Percentiles rank a stretch among this genome's conserved stretches.
phyloP scores from a whole-genome alignment of 2,797 vertebrate species.

The Cottoperca gobio region DNA sequence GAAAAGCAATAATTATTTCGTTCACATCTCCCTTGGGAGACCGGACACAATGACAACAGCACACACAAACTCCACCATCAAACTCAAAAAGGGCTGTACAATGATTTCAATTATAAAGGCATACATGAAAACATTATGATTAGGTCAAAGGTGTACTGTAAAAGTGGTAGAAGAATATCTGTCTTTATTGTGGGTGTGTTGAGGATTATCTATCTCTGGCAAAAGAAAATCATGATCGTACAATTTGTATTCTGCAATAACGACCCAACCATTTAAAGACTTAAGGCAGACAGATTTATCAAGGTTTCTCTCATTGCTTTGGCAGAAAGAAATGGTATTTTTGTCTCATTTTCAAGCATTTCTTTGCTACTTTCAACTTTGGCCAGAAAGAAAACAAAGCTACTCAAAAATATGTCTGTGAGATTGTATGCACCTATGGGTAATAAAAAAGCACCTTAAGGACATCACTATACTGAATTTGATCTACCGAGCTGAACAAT shows the following conservation, averaged over 20 bases:
- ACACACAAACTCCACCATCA: background rate
- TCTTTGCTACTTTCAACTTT: conserved; percentile 80
- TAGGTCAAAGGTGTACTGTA: conserved; percentile 9
- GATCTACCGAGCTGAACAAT: conserved; percentile 87
- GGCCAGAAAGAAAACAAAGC: conserved; percentile 81
- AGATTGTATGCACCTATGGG: conserved; percentile 77
- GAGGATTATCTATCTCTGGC: conserved; percentile 1
- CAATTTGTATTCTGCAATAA: conserved; percentile 22
- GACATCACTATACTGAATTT: conserved; percentile 84
- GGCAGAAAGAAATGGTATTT: conserved; percentile 62
- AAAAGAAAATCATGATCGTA: conserved; percentile 10
- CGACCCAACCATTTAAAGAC: conserved; percentile 34
- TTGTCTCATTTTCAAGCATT: conserved; percentile 73
- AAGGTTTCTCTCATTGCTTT: conserved; percentile 61
- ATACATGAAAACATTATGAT: conserved; percentile 25
- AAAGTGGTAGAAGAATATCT: background rate
- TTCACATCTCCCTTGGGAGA: conserved; percentile 1
- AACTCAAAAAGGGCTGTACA: background rate
- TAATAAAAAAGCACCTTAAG: conserved; percentile 82
- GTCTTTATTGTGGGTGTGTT: background rate
- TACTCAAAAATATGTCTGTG: conserved; percentile 75
- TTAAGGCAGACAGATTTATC: conserved; percentile 56
- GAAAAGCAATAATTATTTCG: conserved; percentile 10
- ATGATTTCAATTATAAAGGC: conserved; percentile 21
- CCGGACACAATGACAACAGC: conserved; percentile 5